Percentiles rank a stretch among this genome's conserved stretches.
Conservation (phyloP, 2,113 vertebrate species). For the Tachysurus fulvidraco region DNA sequence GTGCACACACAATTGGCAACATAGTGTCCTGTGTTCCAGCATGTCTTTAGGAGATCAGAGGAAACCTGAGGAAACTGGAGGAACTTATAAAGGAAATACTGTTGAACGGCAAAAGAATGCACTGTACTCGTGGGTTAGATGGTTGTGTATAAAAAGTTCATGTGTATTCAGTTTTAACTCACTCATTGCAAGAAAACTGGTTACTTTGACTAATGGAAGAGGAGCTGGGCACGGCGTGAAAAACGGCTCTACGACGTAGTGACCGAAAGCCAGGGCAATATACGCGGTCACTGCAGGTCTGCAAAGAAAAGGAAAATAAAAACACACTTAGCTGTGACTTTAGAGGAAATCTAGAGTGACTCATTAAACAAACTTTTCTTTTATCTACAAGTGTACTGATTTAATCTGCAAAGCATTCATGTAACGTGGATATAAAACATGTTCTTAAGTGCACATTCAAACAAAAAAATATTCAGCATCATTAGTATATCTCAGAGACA, state of each 20-base stretch:
- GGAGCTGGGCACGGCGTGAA: slow-evolving; percentile 81
- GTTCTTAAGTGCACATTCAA: no score
- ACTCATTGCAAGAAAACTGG: slow-evolving; percentile 81
- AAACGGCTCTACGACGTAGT: slow-evolving; percentile 82
- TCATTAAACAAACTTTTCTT: neutral
- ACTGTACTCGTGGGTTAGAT: neutral
- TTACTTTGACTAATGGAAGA: slow-evolving; percentile 70
- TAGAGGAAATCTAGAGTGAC: neutral
- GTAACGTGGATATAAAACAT: no score
- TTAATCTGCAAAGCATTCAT: no score
- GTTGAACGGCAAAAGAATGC: neutral
- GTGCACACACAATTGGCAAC: neutral
- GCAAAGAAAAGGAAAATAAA: slow-evolving; percentile 22
- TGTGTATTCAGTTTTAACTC: slow-evolving; percentile 64
- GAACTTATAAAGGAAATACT: neutral
- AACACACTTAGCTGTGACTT: neutral
- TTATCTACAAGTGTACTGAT: no score
- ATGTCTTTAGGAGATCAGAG: neutral
- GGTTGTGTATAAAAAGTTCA: neutral
- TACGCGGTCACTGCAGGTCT: slow-evolving; percentile 83
- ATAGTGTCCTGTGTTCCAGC: neutral
- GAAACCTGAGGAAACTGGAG: neutral
- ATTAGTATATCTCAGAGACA: no score
- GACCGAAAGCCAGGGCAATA: slow-evolving; percentile 81
- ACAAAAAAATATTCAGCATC: no score